phyloP scores from a whole-genome alignment of 2,797 vertebrate species.

The Argyrosomus regius region DNA sequence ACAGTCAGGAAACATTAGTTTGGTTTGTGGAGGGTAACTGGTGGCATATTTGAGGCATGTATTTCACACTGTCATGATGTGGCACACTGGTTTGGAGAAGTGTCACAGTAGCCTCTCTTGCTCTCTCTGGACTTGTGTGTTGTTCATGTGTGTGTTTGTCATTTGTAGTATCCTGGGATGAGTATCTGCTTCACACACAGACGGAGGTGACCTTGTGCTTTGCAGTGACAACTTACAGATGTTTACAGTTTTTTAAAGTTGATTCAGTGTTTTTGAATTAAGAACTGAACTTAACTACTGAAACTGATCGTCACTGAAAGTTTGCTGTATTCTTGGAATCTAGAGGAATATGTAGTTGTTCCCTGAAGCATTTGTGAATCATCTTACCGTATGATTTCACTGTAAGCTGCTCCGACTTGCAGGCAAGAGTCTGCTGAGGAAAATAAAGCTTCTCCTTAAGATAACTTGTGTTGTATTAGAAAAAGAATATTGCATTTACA shows the following conservation, averaged over 20 bases:
- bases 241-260: neutral
- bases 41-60: neutral
- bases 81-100: constrained; percentile 2
- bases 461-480: too few species aligned
- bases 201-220: constrained; percentile 7
- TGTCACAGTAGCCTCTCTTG: neutral
- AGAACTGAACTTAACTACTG: too few species aligned
- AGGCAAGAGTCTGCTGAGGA: constrained; percentile 1
- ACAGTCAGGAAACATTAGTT: neutral
- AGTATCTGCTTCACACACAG: constrained; percentile 4
- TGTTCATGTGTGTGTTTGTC: neutral
- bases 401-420: constrained; percentile 14
- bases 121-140: neutral
- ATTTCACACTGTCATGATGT: neutral
- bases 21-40: neutral
- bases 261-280: too few species aligned
- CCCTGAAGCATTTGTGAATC: constrained; percentile 18
- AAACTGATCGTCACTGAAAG: constrained; percentile 17
- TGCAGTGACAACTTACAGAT: neutral
- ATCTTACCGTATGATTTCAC: neutral
- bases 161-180: constrained; percentile 7
- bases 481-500: constrained; percentile 2
- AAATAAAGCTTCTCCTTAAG: neutral
- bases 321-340: neutral
- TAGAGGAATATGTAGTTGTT: constrained; percentile 11